These are phyloP conservation scores for Neofelis nebulosa DNA, from an alignment of 2,113 vertebrate species.

Conservation along the genomic window DNA sequence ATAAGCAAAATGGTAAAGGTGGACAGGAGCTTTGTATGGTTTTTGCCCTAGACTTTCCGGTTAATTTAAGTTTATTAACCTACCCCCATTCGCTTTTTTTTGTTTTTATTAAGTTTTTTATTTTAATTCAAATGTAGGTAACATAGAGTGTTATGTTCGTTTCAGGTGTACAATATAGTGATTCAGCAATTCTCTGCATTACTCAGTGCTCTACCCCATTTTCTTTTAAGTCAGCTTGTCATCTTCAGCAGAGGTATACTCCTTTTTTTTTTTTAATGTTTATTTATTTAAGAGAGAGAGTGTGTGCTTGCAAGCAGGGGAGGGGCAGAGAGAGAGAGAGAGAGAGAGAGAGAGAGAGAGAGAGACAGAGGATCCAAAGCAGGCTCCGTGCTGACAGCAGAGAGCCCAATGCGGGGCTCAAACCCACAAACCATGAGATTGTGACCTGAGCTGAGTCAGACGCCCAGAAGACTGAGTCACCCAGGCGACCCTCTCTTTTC, in stretches of 20 bases:
- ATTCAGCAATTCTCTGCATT: neutral
- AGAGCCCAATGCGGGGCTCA: too few species aligned
- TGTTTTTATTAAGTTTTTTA: neutral
- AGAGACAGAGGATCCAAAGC: too few species aligned
- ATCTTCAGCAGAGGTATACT: neutral
- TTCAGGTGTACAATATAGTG: neutral
- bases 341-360: too few species aligned
- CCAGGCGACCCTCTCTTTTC: neutral
- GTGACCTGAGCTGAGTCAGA: too few species aligned
- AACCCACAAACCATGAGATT: too few species aligned
- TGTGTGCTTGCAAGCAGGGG: too few species aligned
- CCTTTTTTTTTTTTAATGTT: too few species aligned
- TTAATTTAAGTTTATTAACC: constrained; percentile 13
- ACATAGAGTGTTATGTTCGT: neutral
- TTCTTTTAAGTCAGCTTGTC: neutral
- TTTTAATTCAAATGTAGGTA: neutral
- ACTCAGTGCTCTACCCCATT: neutral
- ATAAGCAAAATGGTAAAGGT: neutral
- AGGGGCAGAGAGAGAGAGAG: too few species aligned
- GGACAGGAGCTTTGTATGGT: neutral
- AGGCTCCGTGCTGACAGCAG: too few species aligned
- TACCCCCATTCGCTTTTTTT: neutral
- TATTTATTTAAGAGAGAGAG: too few species aligned
- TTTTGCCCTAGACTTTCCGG: constrained; percentile 15
- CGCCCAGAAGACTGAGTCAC: too few species aligned